Base-by-base conservation (phyloP, 2,888 invertebrate species). In the Drosophila falleni region DNA sequence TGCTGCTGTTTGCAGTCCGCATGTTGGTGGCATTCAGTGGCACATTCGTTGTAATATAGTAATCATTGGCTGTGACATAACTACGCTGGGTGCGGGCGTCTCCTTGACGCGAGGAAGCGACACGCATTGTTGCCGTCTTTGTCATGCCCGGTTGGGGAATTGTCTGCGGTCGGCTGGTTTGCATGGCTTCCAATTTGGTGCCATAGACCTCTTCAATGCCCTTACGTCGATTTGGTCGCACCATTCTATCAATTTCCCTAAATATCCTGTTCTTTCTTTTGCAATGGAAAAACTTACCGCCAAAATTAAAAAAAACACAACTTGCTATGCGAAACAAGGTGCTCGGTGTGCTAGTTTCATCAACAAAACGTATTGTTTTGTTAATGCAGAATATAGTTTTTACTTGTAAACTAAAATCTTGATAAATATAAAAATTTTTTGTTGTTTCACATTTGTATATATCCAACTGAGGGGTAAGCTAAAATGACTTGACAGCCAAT, bases 181-280 rank as follows among this genome's bases (percentile, higher is more conserved):
- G 74, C 42, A 76, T 16, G 8, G 79, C 11, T 29, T 91, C 87
- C 55, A 86, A 51, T 75, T 91, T 91, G 37, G 76, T 42, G 11
- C 88, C 84, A 26, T 92, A 91, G 0, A 92, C 83, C 65, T 91
- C 91, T 41, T 92, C 91, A 54, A 91, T 77, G 26, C 84, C 80
- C 63, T 91, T 91, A 15, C 90, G 90, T 47, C 89, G 76, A 67
- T 46, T 78, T 31, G 86, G 80, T 3, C 92, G 90, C 55, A 92
- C 90, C 92, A 91, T 92, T 26, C 26, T 55, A 11, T 39, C 8
- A 19, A 16, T 42, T 37, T 61, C 8, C 50, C 37, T 46, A 59
- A 19, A 19, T 11, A 23, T 39, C 23, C 16, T 29, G 23, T 16
- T n/a, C 44, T 4, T 26, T 6, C n/a, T 23, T 11, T 9, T 23